These are phyloP conservation scores for Temnothorax ravouxi DNA, from an alignment of 2,888 invertebrate species.

Conservation along the genomic window DNA sequence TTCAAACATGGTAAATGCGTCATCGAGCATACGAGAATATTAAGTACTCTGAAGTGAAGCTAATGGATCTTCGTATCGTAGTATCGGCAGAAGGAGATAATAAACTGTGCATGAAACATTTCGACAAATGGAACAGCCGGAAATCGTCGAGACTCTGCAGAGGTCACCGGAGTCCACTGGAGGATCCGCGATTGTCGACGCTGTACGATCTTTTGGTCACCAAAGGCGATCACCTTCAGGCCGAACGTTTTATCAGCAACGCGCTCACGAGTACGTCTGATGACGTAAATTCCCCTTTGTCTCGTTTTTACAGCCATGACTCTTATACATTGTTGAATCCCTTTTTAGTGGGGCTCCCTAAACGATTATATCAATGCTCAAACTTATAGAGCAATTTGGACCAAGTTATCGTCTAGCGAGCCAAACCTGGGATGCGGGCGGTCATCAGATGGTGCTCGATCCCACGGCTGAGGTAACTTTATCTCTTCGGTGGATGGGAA, in stretches of 20 bases:
- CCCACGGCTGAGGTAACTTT: constrained; percentile 91
- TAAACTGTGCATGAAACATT: constrained; percentile 95
- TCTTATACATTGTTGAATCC: constrained; percentile 40
- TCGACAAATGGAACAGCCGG: constrained; percentile 92
- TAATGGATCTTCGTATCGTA: constrained; percentile 82
- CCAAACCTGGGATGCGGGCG: constrained; percentile 92
- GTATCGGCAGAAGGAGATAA: constrained; percentile 94
- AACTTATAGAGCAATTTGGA: constrained; percentile 89
- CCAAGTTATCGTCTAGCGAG: constrained; percentile 81
- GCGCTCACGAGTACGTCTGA: constrained; percentile 89
- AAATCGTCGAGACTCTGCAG: constrained; percentile 92
- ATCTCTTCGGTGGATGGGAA: constrained; percentile 97
- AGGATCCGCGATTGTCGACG: constrained; percentile 91
- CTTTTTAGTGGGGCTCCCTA: constrained; percentile 88
- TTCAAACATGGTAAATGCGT: constrained; percentile 90
- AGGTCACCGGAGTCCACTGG: constrained; percentile 92
- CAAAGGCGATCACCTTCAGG: constrained; percentile 91
- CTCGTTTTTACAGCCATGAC: background rate
- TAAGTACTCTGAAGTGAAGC: background rate
- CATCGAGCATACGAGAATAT: background rate
- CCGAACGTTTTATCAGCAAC: constrained; percentile 91
- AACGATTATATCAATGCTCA: constrained; percentile 89
- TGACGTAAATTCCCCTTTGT: background rate
- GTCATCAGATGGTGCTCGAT: constrained; percentile 95
- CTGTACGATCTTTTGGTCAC: constrained; percentile 91